Conservation (phyloP, 2,888 invertebrate species). For the Oegoconia quadripuncta region DNA sequence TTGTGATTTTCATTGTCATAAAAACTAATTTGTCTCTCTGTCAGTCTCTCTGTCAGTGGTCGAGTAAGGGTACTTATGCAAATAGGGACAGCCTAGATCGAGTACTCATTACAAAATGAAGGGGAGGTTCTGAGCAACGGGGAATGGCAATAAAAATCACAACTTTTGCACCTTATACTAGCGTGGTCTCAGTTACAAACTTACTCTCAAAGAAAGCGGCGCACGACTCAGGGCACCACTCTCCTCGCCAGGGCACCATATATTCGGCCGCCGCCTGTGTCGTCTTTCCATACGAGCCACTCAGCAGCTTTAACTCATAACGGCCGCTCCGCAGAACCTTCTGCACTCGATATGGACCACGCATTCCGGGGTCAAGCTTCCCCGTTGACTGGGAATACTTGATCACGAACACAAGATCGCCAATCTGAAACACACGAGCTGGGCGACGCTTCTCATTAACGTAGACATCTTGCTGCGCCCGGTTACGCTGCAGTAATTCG, state of each 20-base stretch:
- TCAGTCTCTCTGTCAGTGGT: too few relatives aligned
- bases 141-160: too few relatives aligned
- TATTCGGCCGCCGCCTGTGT: constrained; percentile 20
- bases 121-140: too few relatives aligned
- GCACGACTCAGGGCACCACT: too few relatives aligned
- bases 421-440: constrained; percentile 5
- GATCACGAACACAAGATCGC: too few relatives aligned
- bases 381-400: constrained; percentile 18
- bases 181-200: too few relatives aligned
- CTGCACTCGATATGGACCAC: background rate
- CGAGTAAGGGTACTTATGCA: too few relatives aligned
- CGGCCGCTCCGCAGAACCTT: constrained; percentile 9
- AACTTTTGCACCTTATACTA: too few relatives aligned
- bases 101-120: too few relatives aligned
- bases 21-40: too few relatives aligned
- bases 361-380: constrained; percentile 19
- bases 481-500: constrained; percentile 2
- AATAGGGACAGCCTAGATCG: too few relatives aligned
- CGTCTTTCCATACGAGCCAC: constrained; percentile 16
- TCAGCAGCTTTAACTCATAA: constrained; percentile 18
- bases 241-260: constrained; percentile 21
- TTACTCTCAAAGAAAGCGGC: constrained; percentile 11
- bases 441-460: constrained; percentile 7
- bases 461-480: constrained; percentile 5
- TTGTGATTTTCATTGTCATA: too few relatives aligned